Evolutionary conservation across 2,113 vertebrate species (phyloP).

Genomic region (Choloepus hoffmanni): DNA sequence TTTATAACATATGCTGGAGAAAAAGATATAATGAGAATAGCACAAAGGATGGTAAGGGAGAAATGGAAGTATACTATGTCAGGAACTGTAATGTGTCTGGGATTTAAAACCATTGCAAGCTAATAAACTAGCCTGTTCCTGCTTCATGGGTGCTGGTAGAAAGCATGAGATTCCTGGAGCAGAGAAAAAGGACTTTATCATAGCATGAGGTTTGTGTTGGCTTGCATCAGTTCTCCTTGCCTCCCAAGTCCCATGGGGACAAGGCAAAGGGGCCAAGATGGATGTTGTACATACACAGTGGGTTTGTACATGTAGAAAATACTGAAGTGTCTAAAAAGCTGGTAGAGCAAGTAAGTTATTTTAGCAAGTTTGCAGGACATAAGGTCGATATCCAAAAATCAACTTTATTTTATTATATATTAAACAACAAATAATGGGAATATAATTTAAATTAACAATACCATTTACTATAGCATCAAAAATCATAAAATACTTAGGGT

Average conservation of each 20-base stretch:
- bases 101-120: background rate
- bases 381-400: background rate
- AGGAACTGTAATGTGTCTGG: background rate
- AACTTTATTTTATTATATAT: background rate
- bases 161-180: background rate
- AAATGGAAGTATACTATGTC: background rate
- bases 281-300: background rate
- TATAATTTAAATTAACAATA: constrained; percentile 1
- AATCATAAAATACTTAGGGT: background rate
- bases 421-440: background rate
- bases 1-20: background rate
- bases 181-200: background rate
- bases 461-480: background rate
- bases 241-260: too few relatives aligned
- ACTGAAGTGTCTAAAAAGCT: background rate
- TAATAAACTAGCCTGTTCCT: background rate
- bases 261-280: background rate
- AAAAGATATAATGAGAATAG: background rate
- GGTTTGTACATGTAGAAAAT: too few relatives aligned
- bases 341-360: background rate
- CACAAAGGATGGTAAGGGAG: background rate
- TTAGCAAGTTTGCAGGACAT: background rate
- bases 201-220: background rate
- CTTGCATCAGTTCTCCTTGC: background rate
- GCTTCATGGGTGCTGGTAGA: background rate